Evolutionary conservation across 2,888 invertebrate genomes (phyloP).

Genomic region (Exephanes ischioxanthus): DNA sequence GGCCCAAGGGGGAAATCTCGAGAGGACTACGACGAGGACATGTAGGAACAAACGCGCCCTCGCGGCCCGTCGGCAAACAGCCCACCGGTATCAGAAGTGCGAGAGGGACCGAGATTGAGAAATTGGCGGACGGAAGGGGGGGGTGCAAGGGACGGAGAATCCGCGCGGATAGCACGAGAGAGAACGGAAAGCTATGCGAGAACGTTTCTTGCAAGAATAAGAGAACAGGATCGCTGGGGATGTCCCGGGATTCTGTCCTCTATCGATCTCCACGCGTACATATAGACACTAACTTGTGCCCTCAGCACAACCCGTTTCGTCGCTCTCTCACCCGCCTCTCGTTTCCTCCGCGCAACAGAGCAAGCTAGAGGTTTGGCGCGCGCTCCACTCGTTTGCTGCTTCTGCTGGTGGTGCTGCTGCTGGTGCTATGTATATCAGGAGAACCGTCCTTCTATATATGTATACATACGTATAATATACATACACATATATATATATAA

Average conservation of each 20-base stretch:
- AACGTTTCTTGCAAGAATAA: slow-evolving; percentile 84
- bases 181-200: slow-evolving; percentile 74
- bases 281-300: slow-evolving; percentile 84
- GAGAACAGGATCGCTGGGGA: slow-evolving; percentile 84
- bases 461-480: background rate
- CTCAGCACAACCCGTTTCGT: slow-evolving; percentile 76
- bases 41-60: slow-evolving; percentile 37
- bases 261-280: slow-evolving; percentile 82
- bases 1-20: slow-evolving; percentile 58
- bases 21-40: slow-evolving; percentile 43
- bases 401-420: slow-evolving; percentile 10
- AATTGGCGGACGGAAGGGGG: slow-evolving; percentile 62
- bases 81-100: slow-evolving; percentile 69
- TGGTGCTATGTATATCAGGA: slow-evolving; percentile 66
- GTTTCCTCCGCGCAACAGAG: slow-evolving; percentile 28
- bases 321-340: slow-evolving; percentile 47
- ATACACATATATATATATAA: background rate
- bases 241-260: slow-evolving; percentile 85
- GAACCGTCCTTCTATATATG: slow-evolving; percentile 13
- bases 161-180: slow-evolving; percentile 19
- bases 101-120: slow-evolving; percentile 72
- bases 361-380: slow-evolving; percentile 61
- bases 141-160: background rate
- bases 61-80: slow-evolving; percentile 63
- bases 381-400: slow-evolving; percentile 63